Conservation (phyloP, 2,888 invertebrate species). For the Papilio elwesi region DNA sequence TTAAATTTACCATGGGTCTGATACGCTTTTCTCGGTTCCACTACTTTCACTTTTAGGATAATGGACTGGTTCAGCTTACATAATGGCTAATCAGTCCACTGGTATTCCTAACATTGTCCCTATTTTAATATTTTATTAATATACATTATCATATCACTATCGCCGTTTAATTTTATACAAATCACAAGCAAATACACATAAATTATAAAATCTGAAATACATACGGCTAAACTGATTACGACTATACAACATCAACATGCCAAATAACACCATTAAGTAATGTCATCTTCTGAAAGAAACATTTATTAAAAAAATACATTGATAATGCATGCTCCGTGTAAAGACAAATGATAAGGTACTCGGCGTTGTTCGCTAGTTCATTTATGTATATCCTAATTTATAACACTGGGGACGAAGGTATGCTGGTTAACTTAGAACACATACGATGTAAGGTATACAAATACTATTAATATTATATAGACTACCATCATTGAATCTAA, state of each 20-base stretch:
- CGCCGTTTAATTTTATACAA: background rate
- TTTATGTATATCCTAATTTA: background rate
- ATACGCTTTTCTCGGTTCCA: no score
- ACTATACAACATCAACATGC: slow-evolving; percentile 39
- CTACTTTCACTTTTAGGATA: background rate
- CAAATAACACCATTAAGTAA: slow-evolving; percentile 32
- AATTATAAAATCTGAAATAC: slow-evolving; percentile 6
- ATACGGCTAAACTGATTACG: background rate
- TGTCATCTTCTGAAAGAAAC: slow-evolving; percentile 8
- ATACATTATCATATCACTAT: background rate
- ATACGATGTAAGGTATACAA: background rate
- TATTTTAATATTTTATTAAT: background rate
- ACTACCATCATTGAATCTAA: no score
- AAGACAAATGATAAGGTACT: background rate
- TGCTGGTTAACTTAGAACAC: background rate
- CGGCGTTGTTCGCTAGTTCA: slow-evolving; percentile 3
- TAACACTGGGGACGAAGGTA: background rate
- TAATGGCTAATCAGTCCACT: background rate
- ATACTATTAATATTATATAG: background rate
- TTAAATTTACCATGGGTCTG: no score
- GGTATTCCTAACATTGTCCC: background rate
- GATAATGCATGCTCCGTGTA: slow-evolving; percentile 15
- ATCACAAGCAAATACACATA: background rate
- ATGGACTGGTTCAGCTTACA: background rate
- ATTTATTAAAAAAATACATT: slow-evolving; percentile 18